Evolutionary conservation across 2,888 invertebrate genomes (phyloP), one percentile per base, ranked within the genome.

Genomic region (Blera fallax): DNA sequence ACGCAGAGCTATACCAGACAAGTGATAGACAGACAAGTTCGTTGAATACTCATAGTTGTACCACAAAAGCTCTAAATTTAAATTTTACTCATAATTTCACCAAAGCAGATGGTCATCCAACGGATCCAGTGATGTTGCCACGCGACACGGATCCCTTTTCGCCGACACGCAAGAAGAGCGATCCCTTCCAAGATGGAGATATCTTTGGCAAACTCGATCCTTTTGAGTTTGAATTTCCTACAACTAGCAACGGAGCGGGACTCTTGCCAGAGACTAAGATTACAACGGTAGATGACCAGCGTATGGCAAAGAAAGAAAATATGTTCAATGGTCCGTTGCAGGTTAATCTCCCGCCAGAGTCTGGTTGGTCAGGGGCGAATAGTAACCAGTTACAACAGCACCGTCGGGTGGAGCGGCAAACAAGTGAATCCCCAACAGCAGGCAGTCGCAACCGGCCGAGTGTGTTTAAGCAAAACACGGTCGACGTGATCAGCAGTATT

Each of bases 261-360:
- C 64, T 78, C 0, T 32, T 83, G 40, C 60, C 85, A 8, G 79
- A 80, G 16, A 76, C 78, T 14, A 82, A 81, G 24, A 69, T 81
- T 11, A 65, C 43, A 4, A 70, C 72, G 11, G 64, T 48, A 1
- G 77, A 77, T 27, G 78, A 76, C 10, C 64, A 65, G 5, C 65
- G 67, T 1, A 70, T 27, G 64, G 14, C 64, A 7, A 85, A 87
- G 40, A 79, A 83, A 45, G 72, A 80, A 16, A 93, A 91, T 78
- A 93, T 93, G 72, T 94, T 94, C 89, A 94, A 95, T 90, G 95
- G 95, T 1, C 95, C 95, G 43, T 93, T 96, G 81, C 95, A 95
- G 88, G 96, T 95, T 54, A 93, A 94, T 76, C 91, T 96, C 89
- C 95, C 95, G 48, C 95, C 95, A 8, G 96, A 96, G 88, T 92